Conservation (phyloP, 2,888 invertebrate genomes). For the Nomada flava region DNA sequence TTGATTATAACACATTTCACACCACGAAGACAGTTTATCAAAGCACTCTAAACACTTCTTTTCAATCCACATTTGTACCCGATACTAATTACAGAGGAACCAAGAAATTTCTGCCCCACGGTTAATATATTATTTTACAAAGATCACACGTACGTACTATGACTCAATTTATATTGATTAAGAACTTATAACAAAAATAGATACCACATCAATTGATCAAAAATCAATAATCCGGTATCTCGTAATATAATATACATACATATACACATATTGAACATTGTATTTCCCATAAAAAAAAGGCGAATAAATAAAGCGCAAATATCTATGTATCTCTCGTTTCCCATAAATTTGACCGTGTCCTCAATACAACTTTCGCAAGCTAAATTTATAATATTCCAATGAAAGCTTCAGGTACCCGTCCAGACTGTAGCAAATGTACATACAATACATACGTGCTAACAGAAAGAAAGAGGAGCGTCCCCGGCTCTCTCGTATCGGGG, state of each 20-base stretch:
- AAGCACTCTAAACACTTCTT: neutral
- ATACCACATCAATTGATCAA: too few species aligned
- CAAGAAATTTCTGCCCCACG: neutral
- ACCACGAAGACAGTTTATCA: too few species aligned
- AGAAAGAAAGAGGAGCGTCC: constrained; percentile 48
- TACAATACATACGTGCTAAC: constrained; percentile 21
- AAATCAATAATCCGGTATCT: too few species aligned
- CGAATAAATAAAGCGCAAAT: too few species aligned
- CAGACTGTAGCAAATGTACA: constrained; percentile 5
- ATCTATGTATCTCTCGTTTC: neutral
- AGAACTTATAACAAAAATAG: too few species aligned
- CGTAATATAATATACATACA: too few species aligned
- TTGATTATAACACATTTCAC: too few species aligned
- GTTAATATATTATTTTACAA: neutral
- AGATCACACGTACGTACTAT: neutral
- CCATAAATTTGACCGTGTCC: neutral
- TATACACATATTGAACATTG: too few species aligned
- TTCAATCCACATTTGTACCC: neutral
- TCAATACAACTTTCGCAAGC: neutral
- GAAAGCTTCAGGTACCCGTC: neutral
- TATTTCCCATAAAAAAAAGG: too few species aligned
- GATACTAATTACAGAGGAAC: neutral
- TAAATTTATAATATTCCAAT: neutral
- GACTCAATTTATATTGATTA: too few species aligned
- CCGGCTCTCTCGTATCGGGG: constrained; percentile 42